These are phyloP conservation scores for Danio aesculapii DNA, from an alignment of 2,797 vertebrate species.

Conservation along the genomic window DNA sequence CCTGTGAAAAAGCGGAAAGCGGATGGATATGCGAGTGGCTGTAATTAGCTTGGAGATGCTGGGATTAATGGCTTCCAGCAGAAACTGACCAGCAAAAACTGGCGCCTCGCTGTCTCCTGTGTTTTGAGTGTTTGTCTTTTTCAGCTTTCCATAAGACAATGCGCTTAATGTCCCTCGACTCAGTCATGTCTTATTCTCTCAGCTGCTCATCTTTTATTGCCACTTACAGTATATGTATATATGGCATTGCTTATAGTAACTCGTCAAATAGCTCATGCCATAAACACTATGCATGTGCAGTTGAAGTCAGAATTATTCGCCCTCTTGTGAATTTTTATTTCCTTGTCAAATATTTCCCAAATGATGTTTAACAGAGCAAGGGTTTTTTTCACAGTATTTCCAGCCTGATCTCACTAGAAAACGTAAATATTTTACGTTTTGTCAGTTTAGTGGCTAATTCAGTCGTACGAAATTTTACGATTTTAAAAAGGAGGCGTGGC, in stretches of 20 bases:
- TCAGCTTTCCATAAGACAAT: not conserved
- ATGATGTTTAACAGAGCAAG: too few species aligned
- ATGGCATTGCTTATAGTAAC: not conserved
- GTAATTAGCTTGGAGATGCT: slow-evolving; percentile 47
- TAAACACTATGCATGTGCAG: too few species aligned
- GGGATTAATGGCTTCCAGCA: slow-evolving; percentile 51
- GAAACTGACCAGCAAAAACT: slow-evolving; percentile 35
- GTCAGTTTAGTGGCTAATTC: too few species aligned
- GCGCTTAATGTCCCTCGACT: not conserved
- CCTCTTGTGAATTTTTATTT: too few species aligned
- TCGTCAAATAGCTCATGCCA: too few species aligned
- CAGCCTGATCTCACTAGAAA: too few species aligned
- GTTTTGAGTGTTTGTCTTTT: slow-evolving; percentile 31
- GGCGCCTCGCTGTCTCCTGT: slow-evolving; percentile 49
- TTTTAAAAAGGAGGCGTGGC: too few species aligned
- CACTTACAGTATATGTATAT: not conserved
- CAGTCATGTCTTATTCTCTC: not conserved
- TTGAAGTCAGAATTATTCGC: too few species aligned
- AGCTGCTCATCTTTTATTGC: not conserved
- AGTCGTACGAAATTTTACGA: too few species aligned
- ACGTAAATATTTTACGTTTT: too few species aligned
- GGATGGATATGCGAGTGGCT: slow-evolving; percentile 34
- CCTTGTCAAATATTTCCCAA: too few species aligned
- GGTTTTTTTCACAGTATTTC: too few species aligned
- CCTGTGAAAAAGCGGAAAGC: slow-evolving; percentile 25